phyloP scores from a whole-genome alignment of 2,113 vertebrate genomes.

The Megaceryle torquata region DNA sequence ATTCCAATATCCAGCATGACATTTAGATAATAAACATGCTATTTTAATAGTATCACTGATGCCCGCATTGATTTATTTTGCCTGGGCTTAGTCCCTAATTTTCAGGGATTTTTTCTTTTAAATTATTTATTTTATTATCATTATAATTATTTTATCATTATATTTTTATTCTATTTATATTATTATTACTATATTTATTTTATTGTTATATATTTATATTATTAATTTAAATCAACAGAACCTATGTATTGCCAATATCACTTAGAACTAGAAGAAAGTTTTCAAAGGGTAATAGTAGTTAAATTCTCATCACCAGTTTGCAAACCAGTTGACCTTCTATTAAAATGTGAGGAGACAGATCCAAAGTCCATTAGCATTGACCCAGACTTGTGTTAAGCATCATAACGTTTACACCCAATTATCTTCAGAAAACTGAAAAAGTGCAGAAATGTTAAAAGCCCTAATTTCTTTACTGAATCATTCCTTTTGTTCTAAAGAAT shows the following conservation, averaged over 20 bases:
- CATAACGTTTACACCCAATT: neutral
- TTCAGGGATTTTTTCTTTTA: neutral
- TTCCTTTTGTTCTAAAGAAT: neutral
- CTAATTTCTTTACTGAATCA: neutral
- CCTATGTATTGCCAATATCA: neutral
- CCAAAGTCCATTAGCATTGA: neutral
- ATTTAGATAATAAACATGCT: conserved; percentile 38
- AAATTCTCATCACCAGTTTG: neutral
- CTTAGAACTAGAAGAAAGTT: neutral
- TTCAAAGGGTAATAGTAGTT: neutral
- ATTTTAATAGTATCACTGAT: conserved; percentile 3
- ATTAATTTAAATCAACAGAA: neutral
- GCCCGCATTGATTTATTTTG: neutral
- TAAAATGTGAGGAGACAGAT: neutral
- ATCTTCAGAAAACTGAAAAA: neutral
- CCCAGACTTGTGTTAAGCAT: neutral
- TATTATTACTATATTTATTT: neutral
- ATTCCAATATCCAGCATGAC: conserved; percentile 20
- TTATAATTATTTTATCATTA: neutral
- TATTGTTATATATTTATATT: no score
- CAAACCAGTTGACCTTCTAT: neutral
- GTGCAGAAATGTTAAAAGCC: fast-evolving
- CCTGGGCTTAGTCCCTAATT: neutral
- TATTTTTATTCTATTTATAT: no score
- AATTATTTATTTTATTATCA: neutral